These are phyloP conservation scores for Drosophila nr. perissopoda DNA, from an alignment of 2,888 invertebrate species.

Conservation along the genomic window DNA sequence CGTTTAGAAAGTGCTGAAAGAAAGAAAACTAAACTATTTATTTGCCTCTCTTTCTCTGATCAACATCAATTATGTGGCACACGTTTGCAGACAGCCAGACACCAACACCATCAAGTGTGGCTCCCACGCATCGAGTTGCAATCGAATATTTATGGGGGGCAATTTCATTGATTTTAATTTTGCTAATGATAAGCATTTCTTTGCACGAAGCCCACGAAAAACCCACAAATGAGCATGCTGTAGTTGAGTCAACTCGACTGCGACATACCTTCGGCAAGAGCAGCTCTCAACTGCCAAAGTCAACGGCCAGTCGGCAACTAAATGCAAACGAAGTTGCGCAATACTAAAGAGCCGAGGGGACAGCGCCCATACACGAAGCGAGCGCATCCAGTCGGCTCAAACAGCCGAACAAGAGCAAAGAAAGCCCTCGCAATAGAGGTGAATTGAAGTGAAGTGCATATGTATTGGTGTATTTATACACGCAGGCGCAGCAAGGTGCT, in stretches of 20 bases:
- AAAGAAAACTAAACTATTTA: conserved; percentile 70
- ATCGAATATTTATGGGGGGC: conserved; percentile 76
- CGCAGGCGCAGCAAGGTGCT: neutral
- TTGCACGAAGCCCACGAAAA: conserved; percentile 53
- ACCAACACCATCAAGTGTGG: conserved; percentile 1
- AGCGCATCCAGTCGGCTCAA: neutral
- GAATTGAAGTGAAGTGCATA: neutral
- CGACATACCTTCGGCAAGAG: neutral
- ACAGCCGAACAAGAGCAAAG: neutral
- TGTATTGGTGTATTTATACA: neutral
- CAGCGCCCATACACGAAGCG: too few relatives aligned
- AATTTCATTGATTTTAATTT: conserved; percentile 79
- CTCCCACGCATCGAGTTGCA: conserved; percentile 67
- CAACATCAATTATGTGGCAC: conserved; percentile 74
- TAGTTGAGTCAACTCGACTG: neutral
- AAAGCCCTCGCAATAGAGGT: too few relatives aligned
- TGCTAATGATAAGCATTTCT: conserved; percentile 78
- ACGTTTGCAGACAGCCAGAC: conserved; percentile 62
- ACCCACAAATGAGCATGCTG: conserved; percentile 1
- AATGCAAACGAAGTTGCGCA: neutral
- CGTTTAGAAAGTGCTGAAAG: conserved; percentile 68
- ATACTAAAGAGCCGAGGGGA: neutral
- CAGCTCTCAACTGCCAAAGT: neutral
- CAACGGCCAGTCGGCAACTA: neutral
- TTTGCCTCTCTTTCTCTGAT: conserved; percentile 35